Evolutionary conservation across 2,113 vertebrate genomes (phyloP), one percentile per base, ranked within the genome.

Genomic region (Epinephelus cyanopodus): DNA sequence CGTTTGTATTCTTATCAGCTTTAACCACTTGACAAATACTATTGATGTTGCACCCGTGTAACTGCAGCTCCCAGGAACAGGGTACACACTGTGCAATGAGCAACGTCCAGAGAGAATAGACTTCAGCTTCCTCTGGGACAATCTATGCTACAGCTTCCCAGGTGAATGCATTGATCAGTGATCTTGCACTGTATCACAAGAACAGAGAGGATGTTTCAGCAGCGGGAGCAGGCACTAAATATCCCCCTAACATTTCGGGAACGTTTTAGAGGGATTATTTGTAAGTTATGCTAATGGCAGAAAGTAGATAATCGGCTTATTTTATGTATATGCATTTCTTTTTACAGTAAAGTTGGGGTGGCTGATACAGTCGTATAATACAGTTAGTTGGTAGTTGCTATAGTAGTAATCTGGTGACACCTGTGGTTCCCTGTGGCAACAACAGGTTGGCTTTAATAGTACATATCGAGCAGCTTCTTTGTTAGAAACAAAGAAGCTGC

Each of bases 1-100:
- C 77, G 81, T 92, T 85, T 74, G 86, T 86, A 85, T 92, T 91
- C 89, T 90, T 87, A 93, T 92, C 91, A 89, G 89, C 87, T 77
- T 80, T 74, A 85, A 88, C 75, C 86, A 87, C 91, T 87, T 82
- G 89, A 85, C 90, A 89, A 89, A 90, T 75, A 88, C 89, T 90
- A 89, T 90, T 90, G 90, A 93, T 82, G 89, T 79, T 83, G 79
- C 82, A 81, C 79, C 82, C 37, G 57, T 81, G 81, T 88, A 76
- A 81, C 74, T 64, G 81, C 67, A 68, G 76, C 80, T 77, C 62
- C 47, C 71, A 54, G 81, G 69, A 87, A 84, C 80, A 79, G 53
- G 69, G 50, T 50, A 67, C 64, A 68, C 71, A 39, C 45, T 47
- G 62, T 67, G 77, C 60, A 71, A 15, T 12, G 45, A 75, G 62